A percentile compares a stretch with the other conserved stretches of the same genome.
These are phyloP conservation scores for Tinea pellionella DNA, from an alignment of 2,888 invertebrate genomes.

Conservation along the genomic window DNA sequence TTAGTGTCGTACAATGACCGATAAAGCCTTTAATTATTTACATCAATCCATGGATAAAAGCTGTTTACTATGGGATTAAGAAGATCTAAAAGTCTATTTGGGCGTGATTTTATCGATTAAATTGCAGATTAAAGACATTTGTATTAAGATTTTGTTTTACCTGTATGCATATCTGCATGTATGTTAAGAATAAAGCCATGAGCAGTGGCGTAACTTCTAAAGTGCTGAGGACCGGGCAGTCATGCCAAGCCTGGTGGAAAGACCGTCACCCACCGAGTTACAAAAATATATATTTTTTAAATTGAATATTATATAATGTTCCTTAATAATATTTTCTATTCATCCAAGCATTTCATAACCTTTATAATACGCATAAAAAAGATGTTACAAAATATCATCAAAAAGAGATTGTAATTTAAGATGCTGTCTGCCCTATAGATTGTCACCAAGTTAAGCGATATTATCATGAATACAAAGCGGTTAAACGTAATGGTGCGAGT, in stretches of 20 bases:
- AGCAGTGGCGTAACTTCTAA: no score
- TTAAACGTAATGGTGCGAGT: conserved; percentile 8
- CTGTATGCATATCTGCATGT: no score
- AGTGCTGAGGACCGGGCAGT: no score
- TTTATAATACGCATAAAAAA: neutral
- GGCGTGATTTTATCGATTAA: neutral
- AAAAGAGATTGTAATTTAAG: neutral
- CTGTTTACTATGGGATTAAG: neutral
- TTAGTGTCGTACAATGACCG: neutral
- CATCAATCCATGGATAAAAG: neutral
- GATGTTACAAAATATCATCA: neutral
- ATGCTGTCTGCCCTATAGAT: conserved; percentile 5
- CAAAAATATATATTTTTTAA: no score
- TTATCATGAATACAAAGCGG: conserved; percentile 10
- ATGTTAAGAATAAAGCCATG: no score
- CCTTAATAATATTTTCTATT: no score
- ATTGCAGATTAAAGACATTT: neutral
- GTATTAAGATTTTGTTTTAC: neutral
- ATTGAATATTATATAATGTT: no score
- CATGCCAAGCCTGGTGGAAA: no score
- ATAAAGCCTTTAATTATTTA: conserved; percentile 2
- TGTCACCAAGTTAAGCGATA: conserved; percentile 6
- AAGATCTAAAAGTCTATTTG: neutral
- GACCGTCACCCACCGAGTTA: no score
- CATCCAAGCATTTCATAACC: neutral